These are phyloP conservation scores for Mythimna impura DNA, from an alignment of 2,888 invertebrate species.

Conservation along the genomic window DNA sequence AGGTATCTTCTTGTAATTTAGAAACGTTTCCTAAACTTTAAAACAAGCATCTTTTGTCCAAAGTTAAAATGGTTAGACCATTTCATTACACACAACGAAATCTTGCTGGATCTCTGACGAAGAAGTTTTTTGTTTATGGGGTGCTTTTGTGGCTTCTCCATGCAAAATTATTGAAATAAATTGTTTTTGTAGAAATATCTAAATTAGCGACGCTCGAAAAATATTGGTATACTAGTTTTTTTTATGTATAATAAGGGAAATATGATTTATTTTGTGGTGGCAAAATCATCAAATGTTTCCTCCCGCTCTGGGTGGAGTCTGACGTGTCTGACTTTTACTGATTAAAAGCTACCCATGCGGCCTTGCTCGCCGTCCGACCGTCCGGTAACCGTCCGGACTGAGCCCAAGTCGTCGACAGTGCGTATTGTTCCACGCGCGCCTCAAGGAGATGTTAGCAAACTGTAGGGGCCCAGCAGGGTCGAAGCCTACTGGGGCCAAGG, in stretches of 20 bases:
- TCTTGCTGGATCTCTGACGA: slow-evolving; percentile 19
- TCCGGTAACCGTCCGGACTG: too few species aligned
- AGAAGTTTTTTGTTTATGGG: slow-evolving; percentile 41
- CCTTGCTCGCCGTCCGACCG: too few species aligned
- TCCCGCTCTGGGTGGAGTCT: too few species aligned
- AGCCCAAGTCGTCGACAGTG: too few species aligned
- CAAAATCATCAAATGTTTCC: too few species aligned
- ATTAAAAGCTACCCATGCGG: too few species aligned
- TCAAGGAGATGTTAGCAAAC: too few species aligned
- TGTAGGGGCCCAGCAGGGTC: too few species aligned
- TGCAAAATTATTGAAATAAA: not conserved
- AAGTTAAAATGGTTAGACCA: slow-evolving; percentile 55
- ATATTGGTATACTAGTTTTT: not conserved
- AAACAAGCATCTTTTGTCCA: slow-evolving; percentile 31
- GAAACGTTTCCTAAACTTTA: slow-evolving; percentile 41
- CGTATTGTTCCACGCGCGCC: too few species aligned
- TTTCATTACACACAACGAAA: slow-evolving; percentile 57
- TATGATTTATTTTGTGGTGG: not conserved
- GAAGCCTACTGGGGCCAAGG: too few species aligned
- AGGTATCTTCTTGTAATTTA: slow-evolving; percentile 3
- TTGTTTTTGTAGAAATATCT: not conserved
- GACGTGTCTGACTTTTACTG: too few species aligned
- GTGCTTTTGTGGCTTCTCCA: not conserved
- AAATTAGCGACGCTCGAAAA: not conserved
- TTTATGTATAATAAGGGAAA: not conserved